Conservation (phyloP, 2,888 invertebrate genomes). For the Diplazon laetatorius region DNA sequence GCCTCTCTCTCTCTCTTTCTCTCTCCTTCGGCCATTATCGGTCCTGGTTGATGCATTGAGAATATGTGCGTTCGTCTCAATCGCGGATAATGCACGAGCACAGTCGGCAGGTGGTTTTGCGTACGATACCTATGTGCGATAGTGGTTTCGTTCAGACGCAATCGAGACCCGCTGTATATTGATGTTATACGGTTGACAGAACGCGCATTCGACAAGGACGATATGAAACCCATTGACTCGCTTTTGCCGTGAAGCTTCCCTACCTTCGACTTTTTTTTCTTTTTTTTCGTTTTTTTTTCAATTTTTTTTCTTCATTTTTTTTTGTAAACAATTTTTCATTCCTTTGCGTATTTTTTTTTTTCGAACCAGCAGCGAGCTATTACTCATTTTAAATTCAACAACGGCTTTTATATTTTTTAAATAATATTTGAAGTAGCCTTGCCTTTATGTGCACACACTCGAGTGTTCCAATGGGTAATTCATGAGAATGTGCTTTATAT, state of each 20-base stretch:
- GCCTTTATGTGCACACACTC: constrained; percentile 65
- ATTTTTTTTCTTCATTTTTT: constrained; percentile 4
- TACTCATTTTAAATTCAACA: constrained; percentile 61
- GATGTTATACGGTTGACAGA: constrained; percentile 36
- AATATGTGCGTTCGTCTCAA: constrained; percentile 3
- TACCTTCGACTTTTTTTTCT: constrained; percentile 9
- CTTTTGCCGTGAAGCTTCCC: constrained; percentile 5
- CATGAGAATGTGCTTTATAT: constrained; percentile 56
- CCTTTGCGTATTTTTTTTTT: background rate
- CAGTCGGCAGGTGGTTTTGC: constrained; percentile 7
- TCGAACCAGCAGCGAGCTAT: constrained; percentile 25
- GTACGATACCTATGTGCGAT: constrained; percentile 9
- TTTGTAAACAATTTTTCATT: constrained; percentile 21
- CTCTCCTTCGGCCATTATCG: constrained; percentile 14
- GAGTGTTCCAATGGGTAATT: constrained; percentile 62
- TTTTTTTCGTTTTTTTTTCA: constrained; percentile 20
- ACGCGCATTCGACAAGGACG: constrained; percentile 56
- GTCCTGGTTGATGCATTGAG: background rate
- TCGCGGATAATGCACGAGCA: background rate
- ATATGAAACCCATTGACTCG: constrained; percentile 56
- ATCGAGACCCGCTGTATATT: constrained; percentile 27
- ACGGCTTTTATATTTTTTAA: constrained; percentile 65
- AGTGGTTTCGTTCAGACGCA: constrained; percentile 24
- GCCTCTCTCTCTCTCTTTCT: too few relatives aligned
- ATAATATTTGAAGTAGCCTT: constrained; percentile 68